phyloP scores from a whole-genome alignment of 2,113 vertebrate species.

The Ptychochromis oligacanthus region DNA sequence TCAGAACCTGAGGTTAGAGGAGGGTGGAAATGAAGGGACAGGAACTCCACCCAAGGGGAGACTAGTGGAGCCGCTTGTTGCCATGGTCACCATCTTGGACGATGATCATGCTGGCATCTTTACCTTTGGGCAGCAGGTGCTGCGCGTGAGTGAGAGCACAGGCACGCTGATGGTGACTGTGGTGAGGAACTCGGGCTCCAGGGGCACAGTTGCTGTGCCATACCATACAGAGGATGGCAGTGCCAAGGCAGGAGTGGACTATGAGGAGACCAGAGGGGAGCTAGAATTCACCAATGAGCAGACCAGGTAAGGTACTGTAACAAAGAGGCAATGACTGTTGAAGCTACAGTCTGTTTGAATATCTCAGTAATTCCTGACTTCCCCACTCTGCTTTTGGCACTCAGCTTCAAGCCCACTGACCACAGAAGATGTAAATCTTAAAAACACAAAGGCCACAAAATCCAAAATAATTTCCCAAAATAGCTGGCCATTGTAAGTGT shows the following conservation, averaged over 20 bases:
- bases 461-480: too few species aligned
- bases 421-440: neutral
- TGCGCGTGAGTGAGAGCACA: conserved; percentile 90
- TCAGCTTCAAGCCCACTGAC: neutral
- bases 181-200: conserved; percentile 87
- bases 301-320: conserved; percentile 84
- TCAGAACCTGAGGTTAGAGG: conserved; percentile 88
- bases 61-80: conserved; percentile 85
- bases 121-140: conserved; percentile 84
- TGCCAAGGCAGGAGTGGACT: conserved; percentile 88
- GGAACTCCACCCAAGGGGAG: conserved; percentile 78
- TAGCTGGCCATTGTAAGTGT: neutral
- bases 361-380: neutral
- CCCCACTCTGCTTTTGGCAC: too few species aligned
- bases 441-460: neutral
- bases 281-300: conserved; percentile 91
- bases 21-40: conserved; percentile 73
- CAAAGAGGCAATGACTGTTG: neutral
- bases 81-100: conserved; percentile 92
- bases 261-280: conserved; percentile 88
- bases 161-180: conserved; percentile 87
- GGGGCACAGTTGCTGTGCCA: conserved; percentile 89
- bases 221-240: conserved; percentile 91
- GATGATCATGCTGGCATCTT: conserved; percentile 97
- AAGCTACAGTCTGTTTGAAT: neutral